Percentiles rank a stretch among this genome's conserved stretches.
phyloP scores from a whole-genome alignment of 2,888 invertebrate species.

The Ormia ochracea region DNA sequence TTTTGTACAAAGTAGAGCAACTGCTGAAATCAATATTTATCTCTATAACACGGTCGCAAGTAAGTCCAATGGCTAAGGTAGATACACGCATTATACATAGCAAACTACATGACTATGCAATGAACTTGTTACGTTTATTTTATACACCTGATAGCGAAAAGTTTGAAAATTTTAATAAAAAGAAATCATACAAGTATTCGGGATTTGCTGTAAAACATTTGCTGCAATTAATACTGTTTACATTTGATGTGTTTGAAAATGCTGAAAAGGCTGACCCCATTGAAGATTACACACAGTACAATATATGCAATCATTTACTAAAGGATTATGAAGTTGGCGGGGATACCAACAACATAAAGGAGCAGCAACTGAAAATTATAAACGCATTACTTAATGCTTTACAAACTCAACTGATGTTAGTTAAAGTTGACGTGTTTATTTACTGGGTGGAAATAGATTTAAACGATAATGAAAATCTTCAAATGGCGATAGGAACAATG shows the following conservation, averaged over 20 bases:
- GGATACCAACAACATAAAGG: constrained; percentile 54
- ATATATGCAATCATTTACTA: constrained; percentile 64
- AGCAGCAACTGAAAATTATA: constrained; percentile 68
- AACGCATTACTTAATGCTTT: constrained; percentile 68
- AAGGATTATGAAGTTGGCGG: not conserved
- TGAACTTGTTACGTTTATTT: constrained; percentile 69
- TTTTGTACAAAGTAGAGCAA: constrained; percentile 67
- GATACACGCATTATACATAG: constrained; percentile 68
- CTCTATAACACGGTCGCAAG: constrained; percentile 68
- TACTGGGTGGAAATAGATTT: constrained; percentile 71
- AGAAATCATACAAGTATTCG: constrained; percentile 67
- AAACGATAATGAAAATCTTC: constrained; percentile 66
- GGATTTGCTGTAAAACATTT: constrained; percentile 69
- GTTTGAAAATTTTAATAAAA: constrained; percentile 66
- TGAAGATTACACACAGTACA: constrained; percentile 65
- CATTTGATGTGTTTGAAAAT: constrained; percentile 67
- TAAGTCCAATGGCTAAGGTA: constrained; percentile 65
- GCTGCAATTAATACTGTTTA: constrained; percentile 66
- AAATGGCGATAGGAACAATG: constrained; percentile 68
- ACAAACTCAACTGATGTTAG: constrained; percentile 69
- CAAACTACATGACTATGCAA: constrained; percentile 68
- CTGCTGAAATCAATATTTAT: constrained; percentile 67
- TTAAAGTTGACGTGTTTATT: constrained; percentile 70
- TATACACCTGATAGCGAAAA: constrained; percentile 70
- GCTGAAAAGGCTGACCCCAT: constrained; percentile 53